phyloP scores from a whole-genome alignment of 2,797 vertebrate genomes.

The Schizopygopsis malacanthus region DNA sequence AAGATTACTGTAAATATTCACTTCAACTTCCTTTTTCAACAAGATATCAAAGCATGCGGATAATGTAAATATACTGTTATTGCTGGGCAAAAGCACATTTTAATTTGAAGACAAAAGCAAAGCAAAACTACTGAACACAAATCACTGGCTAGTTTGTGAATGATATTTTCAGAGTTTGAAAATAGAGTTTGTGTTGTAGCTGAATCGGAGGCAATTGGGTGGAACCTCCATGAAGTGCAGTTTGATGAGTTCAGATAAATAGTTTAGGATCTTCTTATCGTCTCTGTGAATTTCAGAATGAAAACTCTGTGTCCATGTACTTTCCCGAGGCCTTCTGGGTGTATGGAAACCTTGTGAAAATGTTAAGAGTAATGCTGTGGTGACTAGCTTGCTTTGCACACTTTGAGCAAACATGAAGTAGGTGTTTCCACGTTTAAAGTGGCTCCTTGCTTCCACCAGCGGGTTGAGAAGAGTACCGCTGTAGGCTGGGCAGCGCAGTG shows the following conservation, averaged over 20 bases:
- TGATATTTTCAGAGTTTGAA: slow-evolving; percentile 52
- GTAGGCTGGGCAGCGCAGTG: slow-evolving; percentile 74
- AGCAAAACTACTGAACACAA: not conserved
- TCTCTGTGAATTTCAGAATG: slow-evolving; percentile 65
- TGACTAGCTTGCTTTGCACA: slow-evolving; percentile 84
- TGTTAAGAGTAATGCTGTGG: slow-evolving; percentile 87
- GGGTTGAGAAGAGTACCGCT: slow-evolving; percentile 80
- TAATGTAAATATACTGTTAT: not conserved
- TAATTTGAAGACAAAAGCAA: not conserved
- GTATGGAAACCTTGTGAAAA: slow-evolving; percentile 78
- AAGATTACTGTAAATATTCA: not conserved
- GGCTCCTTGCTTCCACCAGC: slow-evolving; percentile 83
- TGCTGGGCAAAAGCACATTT: not conserved
- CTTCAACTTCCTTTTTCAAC: not conserved
- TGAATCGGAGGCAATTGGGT: slow-evolving; percentile 82
- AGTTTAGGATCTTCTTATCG: slow-evolving; percentile 84
- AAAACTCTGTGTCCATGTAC: slow-evolving; percentile 23
- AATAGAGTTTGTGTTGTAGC: slow-evolving; percentile 76
- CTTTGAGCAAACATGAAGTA: slow-evolving; percentile 91
- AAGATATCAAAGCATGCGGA: not conserved
- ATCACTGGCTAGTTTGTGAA: not conserved
- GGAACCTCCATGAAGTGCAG: slow-evolving; percentile 80
- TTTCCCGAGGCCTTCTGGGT: slow-evolving; percentile 64
- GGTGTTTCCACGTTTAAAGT: slow-evolving; percentile 87
- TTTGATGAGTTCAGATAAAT: slow-evolving; percentile 90